Evolutionary conservation across 2,113 vertebrate species (phyloP), one percentile per base, ranked within the genome.

Genomic region (Dromaius novaehollandiae): DNA sequence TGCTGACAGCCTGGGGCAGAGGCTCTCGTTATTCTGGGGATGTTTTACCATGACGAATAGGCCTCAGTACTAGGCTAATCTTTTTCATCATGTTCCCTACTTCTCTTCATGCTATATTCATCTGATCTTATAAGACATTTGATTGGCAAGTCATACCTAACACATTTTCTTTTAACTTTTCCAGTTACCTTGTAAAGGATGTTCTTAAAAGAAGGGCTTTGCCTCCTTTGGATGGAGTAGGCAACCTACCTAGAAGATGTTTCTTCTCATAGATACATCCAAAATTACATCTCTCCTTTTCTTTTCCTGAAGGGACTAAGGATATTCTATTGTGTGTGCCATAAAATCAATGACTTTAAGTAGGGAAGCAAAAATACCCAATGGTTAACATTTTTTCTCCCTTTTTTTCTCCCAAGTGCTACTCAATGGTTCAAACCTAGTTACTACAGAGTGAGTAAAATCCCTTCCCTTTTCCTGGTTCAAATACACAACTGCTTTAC

Each of bases 121-220:
- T 86, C 46, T 81, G 75, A 86, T 93, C 50, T 81, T 51, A n/a
- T 86, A 64, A 66, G 95, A 88, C 34, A 1, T 89, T 86, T 84
- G 80, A 61, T 58, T 82, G 94, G 56, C 56, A 51, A 61, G 15
- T 53, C 76, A 11, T 30, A 63, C 50, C 90, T 40, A 68, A 91
- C 21, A 44, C 79, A 30, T 84, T 86, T 61, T 10, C 85, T 70
- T 70, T 46, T 42, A 75, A 56, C 77, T 90, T 89, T 56, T 76
- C 73, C 19, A 24, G 56, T 86, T 92, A 36, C 66, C 60, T 82
- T 7, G 7, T 68, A 32, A 75, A 74, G 88, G 16, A 20, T 17
- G 7, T 60, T 32, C 28, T 58, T 36, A 24, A 8, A 19, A 34
- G 60, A 94, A 58, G 58, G 38, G 38, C 44, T 84, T 82, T 1